phyloP scores from a whole-genome alignment of 2,797 vertebrate genomes.

The Micromesistius poutassou region DNA sequence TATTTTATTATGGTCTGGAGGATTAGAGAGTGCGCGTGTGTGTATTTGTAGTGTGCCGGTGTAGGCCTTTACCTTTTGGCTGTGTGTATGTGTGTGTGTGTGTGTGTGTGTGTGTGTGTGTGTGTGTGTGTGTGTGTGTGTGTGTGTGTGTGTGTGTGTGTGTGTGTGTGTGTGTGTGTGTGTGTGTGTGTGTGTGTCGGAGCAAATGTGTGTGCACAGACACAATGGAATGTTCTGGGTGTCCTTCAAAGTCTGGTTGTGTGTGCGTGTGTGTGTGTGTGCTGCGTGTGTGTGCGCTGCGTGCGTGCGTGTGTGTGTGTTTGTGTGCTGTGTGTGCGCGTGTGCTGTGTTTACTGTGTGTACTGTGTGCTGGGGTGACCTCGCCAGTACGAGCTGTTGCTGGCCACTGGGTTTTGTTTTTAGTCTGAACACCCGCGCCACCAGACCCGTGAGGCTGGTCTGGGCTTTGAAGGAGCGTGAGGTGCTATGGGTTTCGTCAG shows the following conservation, averaged over 20 bases:
- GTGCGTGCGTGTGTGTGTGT: background rate
- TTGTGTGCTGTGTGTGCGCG: background rate
- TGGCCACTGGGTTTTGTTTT: constrained; percentile 38
- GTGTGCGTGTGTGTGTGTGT: constrained; percentile 22
- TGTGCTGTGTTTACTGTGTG: constrained; percentile 18
- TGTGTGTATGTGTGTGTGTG: background rate
- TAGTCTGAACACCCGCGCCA: constrained; percentile 34
- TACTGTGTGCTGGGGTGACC: constrained; percentile 34
- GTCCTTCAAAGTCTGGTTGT: constrained; percentile 8
- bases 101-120: background rate
- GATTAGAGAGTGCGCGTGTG: background rate
- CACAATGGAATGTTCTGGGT: background rate
- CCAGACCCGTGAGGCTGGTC: constrained; percentile 33
- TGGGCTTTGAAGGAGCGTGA: background rate
- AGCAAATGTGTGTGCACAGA: background rate
- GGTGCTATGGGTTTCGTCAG: background rate
- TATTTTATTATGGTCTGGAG: background rate
- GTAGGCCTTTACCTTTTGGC: background rate
- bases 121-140: background rate
- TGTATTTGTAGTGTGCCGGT: background rate
- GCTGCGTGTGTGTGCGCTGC: background rate
- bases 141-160: background rate
- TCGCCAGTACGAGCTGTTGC: constrained; percentile 52
- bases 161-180: background rate
- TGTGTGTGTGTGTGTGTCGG: background rate